Base-by-base conservation (phyloP, 1,140 invertebrate species). In the Brachionus rotundiformis region DNA sequence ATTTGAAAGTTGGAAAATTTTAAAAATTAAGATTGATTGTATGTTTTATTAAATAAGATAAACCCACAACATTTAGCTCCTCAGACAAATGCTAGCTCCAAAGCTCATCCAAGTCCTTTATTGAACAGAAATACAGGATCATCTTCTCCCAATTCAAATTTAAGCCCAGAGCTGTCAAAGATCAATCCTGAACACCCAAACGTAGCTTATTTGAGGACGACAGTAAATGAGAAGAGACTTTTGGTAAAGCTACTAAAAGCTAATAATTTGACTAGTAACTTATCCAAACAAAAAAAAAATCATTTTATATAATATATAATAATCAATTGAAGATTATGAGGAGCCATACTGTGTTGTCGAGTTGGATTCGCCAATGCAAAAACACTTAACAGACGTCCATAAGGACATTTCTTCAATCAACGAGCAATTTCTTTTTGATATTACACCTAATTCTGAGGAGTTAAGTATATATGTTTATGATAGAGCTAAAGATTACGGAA, bases 301-400 rank as follows among this genome's bases (percentile, higher is more conserved):
- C n/a, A n/a, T n/a, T n/a, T n/a, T n/a, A n/a, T n/a, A n/a, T n/a
- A n/a, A n/a, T n/a, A n/a, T n/a, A n/a, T n/a, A n/a, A n/a, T n/a
- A n/a, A n/a, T n/a, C n/a, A n/a, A n/a, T 79, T 29, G 6, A 54
- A 79, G 76, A 63, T 63, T 79, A 49, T 41, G 76, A 79, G 76
- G 76, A 79, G 76, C 76, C 76, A 6, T 79, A 79, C 31, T 79
- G 76, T 63, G 76, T 79, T 33, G 59, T 79, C 23, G 76, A 79
- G 36, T 8, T 79, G 2, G 76, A 79, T 59, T 79, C 49, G 5
- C 76, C 76, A n/a, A 79, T 79, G 47, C 76, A 79, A 63, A 79
- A 79, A 39, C 76, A 79, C 16, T 44, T 79, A 41, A 63, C 59
- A 19, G 76, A 79, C 54, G 47, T 79, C 25, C 47, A 79, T 10